Evolutionary conservation across 2,113 vertebrate species (phyloP).

Genomic region (Syngnathus scovelli): DNA sequence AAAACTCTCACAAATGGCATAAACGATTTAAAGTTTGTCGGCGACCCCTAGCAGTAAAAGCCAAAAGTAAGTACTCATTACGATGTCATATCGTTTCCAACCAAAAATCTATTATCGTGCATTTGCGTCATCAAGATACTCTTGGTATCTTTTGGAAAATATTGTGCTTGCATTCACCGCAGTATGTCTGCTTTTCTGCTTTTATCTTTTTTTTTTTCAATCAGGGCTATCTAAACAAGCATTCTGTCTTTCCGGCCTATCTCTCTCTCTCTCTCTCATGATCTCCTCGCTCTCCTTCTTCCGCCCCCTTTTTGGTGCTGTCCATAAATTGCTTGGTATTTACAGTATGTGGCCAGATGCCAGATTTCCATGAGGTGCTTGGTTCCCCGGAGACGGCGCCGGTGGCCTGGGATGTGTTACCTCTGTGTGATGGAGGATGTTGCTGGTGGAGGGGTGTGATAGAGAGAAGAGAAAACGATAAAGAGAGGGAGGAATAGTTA

Average conservation of each 20-base stretch:
- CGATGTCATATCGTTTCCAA: too few relatives aligned
- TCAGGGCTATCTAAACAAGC: constrained; percentile 19
- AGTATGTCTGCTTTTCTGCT: constrained; percentile 16
- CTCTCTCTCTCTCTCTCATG: constrained; percentile 6
- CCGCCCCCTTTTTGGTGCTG: constrained; percentile 19
- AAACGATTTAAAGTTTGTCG: too few relatives aligned
- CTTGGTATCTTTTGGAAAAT: not conserved
- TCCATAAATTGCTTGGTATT: constrained; percentile 65
- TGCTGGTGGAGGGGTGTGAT: not conserved
- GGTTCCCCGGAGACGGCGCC: constrained; percentile 56
- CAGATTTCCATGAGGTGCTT: constrained; percentile 68
- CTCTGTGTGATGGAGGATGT: constrained; percentile 23
- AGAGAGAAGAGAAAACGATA: constrained; percentile 7
- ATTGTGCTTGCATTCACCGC: not conserved
- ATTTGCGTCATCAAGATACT: constrained; percentile 4
- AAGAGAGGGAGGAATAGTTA: constrained; percentile 1
- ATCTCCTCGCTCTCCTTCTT: constrained; percentile 3
- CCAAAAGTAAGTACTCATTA: too few relatives aligned
- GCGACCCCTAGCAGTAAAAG: too few relatives aligned
- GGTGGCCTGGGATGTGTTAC: constrained; percentile 66
- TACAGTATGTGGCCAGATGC: constrained; percentile 62
- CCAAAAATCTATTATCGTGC: not conserved
- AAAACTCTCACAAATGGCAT: too few relatives aligned
- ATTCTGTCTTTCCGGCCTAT: constrained; percentile 34
- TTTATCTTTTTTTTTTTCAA: constrained; percentile 32